Evolutionary conservation across 2,888 invertebrate genomes (phyloP).

Genomic region (Adelphocoris suturalis): DNA sequence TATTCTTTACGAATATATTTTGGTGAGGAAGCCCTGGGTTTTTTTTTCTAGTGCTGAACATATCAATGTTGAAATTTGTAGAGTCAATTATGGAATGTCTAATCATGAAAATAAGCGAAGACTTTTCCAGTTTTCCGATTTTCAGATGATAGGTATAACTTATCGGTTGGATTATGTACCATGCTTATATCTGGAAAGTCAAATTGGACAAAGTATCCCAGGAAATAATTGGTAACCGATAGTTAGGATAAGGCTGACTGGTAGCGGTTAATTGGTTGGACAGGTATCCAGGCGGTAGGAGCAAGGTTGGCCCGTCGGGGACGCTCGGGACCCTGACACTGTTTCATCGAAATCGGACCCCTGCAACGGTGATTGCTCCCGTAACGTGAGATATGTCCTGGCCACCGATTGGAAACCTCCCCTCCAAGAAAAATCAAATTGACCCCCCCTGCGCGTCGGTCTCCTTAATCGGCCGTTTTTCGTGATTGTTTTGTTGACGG

Average conservation of each 20-base stretch:
- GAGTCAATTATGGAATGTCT: too few species aligned
- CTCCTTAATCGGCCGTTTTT: neutral
- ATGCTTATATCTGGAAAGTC: too few species aligned
- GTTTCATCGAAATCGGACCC: slow-evolving; percentile 30
- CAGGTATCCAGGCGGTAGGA: slow-evolving; percentile 25
- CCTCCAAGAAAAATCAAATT: neutral
- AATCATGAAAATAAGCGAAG: too few species aligned
- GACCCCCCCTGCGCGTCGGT: neutral
- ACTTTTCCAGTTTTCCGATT: too few species aligned
- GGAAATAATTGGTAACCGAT: slow-evolving; percentile 34
- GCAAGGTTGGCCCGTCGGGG: slow-evolving; percentile 53
- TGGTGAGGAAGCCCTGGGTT: too few species aligned
- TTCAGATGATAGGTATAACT: too few species aligned
- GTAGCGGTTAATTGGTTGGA: slow-evolving; percentile 22
- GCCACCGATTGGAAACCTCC: neutral
- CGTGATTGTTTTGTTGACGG: neutral
- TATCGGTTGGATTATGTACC: too few species aligned
- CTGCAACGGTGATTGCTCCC: slow-evolving; percentile 1
- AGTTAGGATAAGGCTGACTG: slow-evolving; percentile 30
- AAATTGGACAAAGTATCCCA: neutral
- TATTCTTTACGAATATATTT: too few species aligned
- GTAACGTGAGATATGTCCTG: slow-evolving; percentile 21
- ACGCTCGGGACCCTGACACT: slow-evolving; percentile 62
- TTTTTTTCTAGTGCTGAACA: too few species aligned
- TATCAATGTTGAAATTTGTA: too few species aligned